These are phyloP conservation scores for Tachina fera DNA, from an alignment of 2,888 invertebrate species.

Conservation along the genomic window DNA sequence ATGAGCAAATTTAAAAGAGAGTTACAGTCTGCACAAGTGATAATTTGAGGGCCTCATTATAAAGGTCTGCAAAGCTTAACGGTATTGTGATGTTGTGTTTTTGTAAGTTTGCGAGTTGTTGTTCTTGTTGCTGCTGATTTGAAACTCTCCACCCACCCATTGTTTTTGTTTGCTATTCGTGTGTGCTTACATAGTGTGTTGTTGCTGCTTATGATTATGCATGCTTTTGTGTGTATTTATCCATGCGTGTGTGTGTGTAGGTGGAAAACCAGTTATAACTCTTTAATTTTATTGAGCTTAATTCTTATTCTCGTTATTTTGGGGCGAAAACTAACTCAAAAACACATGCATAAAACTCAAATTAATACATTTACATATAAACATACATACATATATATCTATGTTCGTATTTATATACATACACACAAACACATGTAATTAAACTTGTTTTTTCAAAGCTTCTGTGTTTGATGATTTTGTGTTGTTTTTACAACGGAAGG, in stretches of 20 bases:
- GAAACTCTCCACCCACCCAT: conserved; percentile 69
- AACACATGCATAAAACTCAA: conserved; percentile 68
- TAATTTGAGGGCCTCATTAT: conserved; percentile 39
- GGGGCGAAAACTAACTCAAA: conserved; percentile 72
- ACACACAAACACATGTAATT: conserved; percentile 8
- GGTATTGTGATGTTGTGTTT: conserved; percentile 36
- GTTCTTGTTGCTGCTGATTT: conserved; percentile 39
- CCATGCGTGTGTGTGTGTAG: conserved; percentile 19
- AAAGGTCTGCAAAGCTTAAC: conserved; percentile 40
- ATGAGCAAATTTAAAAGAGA: neutral
- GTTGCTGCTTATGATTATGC: conserved; percentile 43
- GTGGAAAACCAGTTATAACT: conserved; percentile 66
- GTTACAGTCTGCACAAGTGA: conserved; percentile 63
- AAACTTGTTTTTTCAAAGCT: conserved; percentile 59
- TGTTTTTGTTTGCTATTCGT: conserved; percentile 45
- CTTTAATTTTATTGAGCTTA: conserved; percentile 70
- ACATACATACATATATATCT: neutral
- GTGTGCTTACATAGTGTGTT: neutral
- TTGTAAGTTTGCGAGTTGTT: conserved; percentile 17
- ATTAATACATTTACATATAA: conserved; percentile 62
- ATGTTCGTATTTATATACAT: neutral
- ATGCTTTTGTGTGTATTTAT: conserved; percentile 6
- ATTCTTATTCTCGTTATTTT: conserved; percentile 71
- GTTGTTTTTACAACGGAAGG: conserved; percentile 62
- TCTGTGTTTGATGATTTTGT: conserved; percentile 53